Conservation (phyloP, 2,888 invertebrate genomes). For the Xanthia togata region DNA sequence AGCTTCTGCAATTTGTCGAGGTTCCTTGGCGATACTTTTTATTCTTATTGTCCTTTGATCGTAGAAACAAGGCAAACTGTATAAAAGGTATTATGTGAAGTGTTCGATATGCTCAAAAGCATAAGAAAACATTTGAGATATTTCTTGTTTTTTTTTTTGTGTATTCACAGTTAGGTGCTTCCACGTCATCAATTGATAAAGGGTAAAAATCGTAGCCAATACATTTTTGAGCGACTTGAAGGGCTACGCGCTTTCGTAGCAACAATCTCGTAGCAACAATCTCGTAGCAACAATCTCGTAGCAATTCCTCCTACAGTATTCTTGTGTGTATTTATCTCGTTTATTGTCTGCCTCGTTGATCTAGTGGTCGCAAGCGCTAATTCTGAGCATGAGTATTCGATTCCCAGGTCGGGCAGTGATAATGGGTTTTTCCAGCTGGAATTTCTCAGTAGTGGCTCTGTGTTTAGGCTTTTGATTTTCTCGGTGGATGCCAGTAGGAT, state of each 20-base stretch:
- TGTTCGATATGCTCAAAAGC: background rate
- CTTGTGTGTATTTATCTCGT: too few relatives aligned
- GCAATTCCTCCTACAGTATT: too few relatives aligned
- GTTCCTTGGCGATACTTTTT: constrained; percentile 36
- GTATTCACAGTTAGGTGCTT: background rate
- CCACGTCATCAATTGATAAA: background rate
- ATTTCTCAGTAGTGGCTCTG: too few relatives aligned
- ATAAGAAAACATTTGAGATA: background rate
- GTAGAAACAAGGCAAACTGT: background rate
- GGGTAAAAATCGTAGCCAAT: background rate
- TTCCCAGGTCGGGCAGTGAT: too few relatives aligned
- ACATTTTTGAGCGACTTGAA: background rate
- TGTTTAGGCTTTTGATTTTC: too few relatives aligned
- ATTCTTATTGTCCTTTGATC: constrained; percentile 34
- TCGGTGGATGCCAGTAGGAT: too few relatives aligned
- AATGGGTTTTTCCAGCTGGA: too few relatives aligned
- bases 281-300: background rate
- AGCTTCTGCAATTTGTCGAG: constrained; percentile 54
- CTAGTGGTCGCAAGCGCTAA: too few relatives aligned
- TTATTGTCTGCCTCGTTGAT: too few relatives aligned
- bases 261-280: background rate
- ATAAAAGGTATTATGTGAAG: background rate
- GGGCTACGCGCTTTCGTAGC: background rate
- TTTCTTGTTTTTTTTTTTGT: background rate
- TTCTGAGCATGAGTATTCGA: too few relatives aligned